A percentile compares a stretch with the other conserved stretches of the same genome.
phyloP scores from a whole-genome alignment of 2,797 vertebrate genomes.

The Spea hammondii region DNA sequence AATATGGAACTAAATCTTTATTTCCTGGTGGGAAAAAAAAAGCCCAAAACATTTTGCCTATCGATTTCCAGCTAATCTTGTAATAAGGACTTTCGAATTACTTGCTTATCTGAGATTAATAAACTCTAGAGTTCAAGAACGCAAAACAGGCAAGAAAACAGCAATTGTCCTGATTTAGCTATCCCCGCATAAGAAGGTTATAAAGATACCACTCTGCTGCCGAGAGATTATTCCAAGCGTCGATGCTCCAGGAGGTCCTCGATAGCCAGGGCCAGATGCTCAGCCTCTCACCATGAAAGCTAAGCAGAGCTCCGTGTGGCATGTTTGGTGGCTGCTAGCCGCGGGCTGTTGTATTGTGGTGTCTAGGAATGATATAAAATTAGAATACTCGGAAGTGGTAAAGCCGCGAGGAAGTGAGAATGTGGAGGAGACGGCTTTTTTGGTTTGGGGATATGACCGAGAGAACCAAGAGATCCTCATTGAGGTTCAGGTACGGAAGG shows the following conservation, averaged over 20 bases:
- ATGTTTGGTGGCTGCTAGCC: not conserved
- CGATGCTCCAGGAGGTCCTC: not conserved
- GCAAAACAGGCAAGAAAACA: slow-evolving; percentile 11
- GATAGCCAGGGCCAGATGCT: not conserved
- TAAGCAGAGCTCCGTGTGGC: not conserved
- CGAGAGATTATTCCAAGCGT: not conserved
- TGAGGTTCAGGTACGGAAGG: slow-evolving; percentile 67
- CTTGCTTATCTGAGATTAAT: slow-evolving; percentile 8
- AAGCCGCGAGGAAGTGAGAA: slow-evolving; percentile 57
- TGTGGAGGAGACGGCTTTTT: slow-evolving; percentile 11
- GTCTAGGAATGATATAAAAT: not conserved
- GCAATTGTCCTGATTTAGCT: not conserved
- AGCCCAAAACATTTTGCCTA: not conserved
- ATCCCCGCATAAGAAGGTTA: not conserved
- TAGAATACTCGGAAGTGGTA: slow-evolving; percentile 70
- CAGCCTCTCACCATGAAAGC: slow-evolving; percentile 10
- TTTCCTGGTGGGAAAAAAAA: too few species aligned
- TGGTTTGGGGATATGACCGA: slow-evolving; percentile 72
- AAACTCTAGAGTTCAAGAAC: not conserved
- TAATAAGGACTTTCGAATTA: not conserved
- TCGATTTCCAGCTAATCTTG: not conserved
- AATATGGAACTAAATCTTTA: too few species aligned
- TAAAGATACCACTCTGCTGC: not conserved
- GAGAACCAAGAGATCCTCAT: slow-evolving; percentile 65
- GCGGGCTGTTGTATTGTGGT: slow-evolving; percentile 1